phyloP scores from a whole-genome alignment of 2,113 vertebrate species.

The Bucco capensis region DNA sequence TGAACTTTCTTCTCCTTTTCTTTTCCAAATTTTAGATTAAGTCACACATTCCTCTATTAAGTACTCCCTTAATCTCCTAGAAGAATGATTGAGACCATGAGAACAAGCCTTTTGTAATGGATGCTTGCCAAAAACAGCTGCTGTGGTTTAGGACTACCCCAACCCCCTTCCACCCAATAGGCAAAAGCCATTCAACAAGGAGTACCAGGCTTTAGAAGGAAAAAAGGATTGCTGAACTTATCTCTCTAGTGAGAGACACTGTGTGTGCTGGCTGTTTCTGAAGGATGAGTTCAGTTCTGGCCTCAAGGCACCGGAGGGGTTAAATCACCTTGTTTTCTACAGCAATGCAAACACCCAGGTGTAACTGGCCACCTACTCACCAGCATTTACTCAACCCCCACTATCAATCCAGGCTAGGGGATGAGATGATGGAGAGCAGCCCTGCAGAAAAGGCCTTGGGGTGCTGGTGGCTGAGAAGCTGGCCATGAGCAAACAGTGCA shows the following conservation, averaged over 20 bases:
- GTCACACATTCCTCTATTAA: neutral
- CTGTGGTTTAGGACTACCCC: neutral
- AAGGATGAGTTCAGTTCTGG: neutral
- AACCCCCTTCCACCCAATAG: neutral
- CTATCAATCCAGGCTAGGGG: no score
- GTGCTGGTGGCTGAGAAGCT: no score
- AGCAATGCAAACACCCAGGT: neutral
- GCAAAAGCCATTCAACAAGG: neutral
- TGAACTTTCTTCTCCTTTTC: neutral
- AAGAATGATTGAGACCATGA: neutral
- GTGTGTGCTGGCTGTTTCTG: neutral
- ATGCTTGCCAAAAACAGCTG: neutral
- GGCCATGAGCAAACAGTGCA: no score
- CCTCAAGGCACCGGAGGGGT: rapidly evolving
- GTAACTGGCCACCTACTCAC: neutral
- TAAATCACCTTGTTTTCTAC: neutral
- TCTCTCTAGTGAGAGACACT: neutral
- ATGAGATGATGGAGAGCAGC: no score
- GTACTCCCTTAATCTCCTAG: neutral
- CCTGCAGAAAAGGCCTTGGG: no score
- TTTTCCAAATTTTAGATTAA: neutral
- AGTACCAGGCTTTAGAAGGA: neutral
- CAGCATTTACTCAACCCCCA: no score
- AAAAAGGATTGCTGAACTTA: neutral
- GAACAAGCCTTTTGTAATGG: neutral